Percentiles rank a stretch among this genome's conserved stretches.
These are phyloP conservation scores for Macroramphosus scolopax DNA, from an alignment of 2,797 vertebrate genomes.

Conservation along the genomic window DNA sequence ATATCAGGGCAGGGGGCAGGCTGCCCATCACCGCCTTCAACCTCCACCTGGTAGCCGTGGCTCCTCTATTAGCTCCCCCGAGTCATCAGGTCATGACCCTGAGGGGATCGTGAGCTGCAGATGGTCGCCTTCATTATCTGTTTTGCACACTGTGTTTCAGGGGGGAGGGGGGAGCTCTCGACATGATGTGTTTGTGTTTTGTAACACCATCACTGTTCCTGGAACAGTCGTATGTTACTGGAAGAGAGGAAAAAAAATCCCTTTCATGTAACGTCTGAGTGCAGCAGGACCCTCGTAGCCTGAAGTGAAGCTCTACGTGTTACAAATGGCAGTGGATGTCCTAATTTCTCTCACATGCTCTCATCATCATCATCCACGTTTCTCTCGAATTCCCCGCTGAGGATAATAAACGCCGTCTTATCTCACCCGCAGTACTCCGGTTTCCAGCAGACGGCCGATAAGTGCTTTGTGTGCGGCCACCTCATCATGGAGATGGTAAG, in stretches of 20 bases:
- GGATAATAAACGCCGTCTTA: constrained; percentile 22
- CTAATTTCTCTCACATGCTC: not conserved
- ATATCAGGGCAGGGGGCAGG: constrained; percentile 61
- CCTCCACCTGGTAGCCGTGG: constrained; percentile 73
- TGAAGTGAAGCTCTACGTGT: no score
- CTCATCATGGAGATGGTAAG: constrained; percentile 99
- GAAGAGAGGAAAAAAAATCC: no score
- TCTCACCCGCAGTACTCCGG: constrained; percentile 89
- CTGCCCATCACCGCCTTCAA: constrained; percentile 63
- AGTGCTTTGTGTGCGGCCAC: constrained; percentile 98
- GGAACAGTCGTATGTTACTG: no score
- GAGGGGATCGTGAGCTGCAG: constrained; percentile 59
- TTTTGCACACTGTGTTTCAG: constrained; percentile 4
- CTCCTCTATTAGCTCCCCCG: constrained; percentile 12
- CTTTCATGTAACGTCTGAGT: no score
- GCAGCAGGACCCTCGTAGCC: no score
- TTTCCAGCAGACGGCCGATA: constrained; percentile 98
- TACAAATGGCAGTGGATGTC: not conserved
- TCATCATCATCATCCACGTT: no score
- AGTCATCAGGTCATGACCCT: constrained; percentile 65
- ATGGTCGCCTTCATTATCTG: constrained; percentile 55
- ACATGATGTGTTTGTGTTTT: not conserved
- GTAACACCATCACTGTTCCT: no score
- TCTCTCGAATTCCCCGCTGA: not conserved
- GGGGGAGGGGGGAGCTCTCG: constrained; percentile 12